Evolutionary conservation across 2,113 vertebrate species (phyloP), one percentile per base, ranked within the genome.

Genomic region (Mastomys coucha): DNA sequence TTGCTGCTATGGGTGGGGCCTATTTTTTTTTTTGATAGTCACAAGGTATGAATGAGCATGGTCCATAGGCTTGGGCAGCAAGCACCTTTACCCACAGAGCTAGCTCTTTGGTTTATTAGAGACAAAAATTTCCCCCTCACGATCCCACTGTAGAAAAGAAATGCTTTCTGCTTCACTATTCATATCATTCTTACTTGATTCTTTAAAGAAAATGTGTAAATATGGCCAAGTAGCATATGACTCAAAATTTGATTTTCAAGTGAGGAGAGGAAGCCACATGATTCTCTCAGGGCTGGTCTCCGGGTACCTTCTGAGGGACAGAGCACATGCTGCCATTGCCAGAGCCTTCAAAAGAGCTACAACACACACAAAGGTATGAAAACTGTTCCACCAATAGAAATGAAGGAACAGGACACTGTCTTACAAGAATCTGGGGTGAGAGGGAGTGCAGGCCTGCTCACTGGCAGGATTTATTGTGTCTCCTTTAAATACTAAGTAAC

Each of bases 401-500:
- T 22, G 19, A 26, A 89, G 56, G 90, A 93, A 81, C 7, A 72
- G 92, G 75, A 28, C 26, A 56, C 33, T 73, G 7, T 67, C 77
- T 87, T 94, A 92, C 70, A 89, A 87, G 92, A 86, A 45, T 72
- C 72, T 65, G 24, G 28, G 8, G 12, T 56, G 1, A 22, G 1
- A 11, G 33, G 60, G 73, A 75, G 69, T 1, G 39, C 20, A 12
- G 8, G 10, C 49, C 24, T 89, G 87, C 36, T 75, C 91, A 24
- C 75, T 80, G 60, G 31, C 20, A 82, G 16, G 31, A 53, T 81
- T 84, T n/a, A 26, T 78, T 84, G 33, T 70, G 77, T 13, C 73
- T 13, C 0, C 0, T 76, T 96, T 92, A 72, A 72, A 58, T 90
- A 87, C 72, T 70, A 92, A 96, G 82, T 81, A 96, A 73, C 67